Evolutionary conservation across 1,140 invertebrate species (phyloP), one percentile per base, ranked within the genome.

Genomic region (Listronotus bonariensis): DNA sequence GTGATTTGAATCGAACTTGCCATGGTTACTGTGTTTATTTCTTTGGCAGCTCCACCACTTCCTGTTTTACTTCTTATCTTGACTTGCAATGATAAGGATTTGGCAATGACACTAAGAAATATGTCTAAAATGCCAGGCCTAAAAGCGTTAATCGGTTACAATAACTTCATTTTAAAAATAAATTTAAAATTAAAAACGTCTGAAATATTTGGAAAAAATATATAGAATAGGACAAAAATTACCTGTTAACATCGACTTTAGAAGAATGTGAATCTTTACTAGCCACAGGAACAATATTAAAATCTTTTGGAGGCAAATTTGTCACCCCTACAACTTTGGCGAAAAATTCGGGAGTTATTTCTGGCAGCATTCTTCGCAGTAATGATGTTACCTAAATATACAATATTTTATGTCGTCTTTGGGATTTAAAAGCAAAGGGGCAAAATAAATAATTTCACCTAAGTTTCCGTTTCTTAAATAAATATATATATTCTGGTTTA

Each of bases 31-130:
- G 85, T 83, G 69, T 85, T 85, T 45, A 89, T 70, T 41, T 86
- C 86, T 76, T 91, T 90, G 0, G 83, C 80, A 15, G 82, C 83
- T 32, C 84, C 75, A 15, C 79, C 76, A 40, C 71, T 68, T 54
- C 79, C 77, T 5, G 68, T 59, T 72, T 82, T 79, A 46, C 76
- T 85, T 80, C 93, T 94, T 3, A 92, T 83, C 81, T 94, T 95
- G 0, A 94, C 88, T 81, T 96, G 95, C 6, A 97, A 85, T 32
- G 89, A 90, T 32, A 96, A 77, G 0, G 91, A 84, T 79, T 96
- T 96, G 7, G 91, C 89, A 38, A 96, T 92, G 57, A 92, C 90
- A 52, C 91, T 88, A 31, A 96, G 77, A 74, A 96, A 92, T 18
- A 95, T 90, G 74, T 95, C 93, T 46, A 96, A 79, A 65, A 95